These are phyloP conservation scores for Liolophura sinensis DNA, from an alignment of 1,140 invertebrate species.

Conservation along the genomic window DNA sequence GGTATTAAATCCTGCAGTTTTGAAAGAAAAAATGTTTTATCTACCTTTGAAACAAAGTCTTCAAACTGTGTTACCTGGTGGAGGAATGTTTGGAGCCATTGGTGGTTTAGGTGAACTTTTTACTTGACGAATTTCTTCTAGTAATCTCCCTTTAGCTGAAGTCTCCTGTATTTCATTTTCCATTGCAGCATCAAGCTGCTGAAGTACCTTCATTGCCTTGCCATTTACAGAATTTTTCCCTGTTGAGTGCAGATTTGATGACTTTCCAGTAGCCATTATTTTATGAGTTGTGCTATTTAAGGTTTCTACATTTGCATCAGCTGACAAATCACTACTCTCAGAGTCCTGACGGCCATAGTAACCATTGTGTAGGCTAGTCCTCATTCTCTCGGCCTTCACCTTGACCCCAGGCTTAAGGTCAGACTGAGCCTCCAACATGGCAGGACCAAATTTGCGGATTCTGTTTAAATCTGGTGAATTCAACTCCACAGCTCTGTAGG, in stretches of 20 bases:
- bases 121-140: neutral
- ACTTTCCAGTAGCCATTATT: too few relatives aligned
- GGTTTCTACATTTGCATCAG: too few relatives aligned
- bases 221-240: conserved; percentile 36
- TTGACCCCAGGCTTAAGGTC: neutral
- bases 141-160: too few relatives aligned
- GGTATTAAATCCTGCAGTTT: too few relatives aligned
- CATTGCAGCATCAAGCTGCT: conserved; percentile 52
- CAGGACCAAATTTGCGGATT: conserved; percentile 10
- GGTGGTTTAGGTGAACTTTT: neutral
- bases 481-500: conserved; percentile 7
- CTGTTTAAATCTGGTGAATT: conserved; percentile 15
- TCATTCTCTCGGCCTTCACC: neutral
- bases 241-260: too few relatives aligned
- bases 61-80: conserved; percentile 1
- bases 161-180: conserved; percentile 34
- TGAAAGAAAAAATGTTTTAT: too few relatives aligned
- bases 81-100: conserved; percentile 6
- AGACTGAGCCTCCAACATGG: conserved; percentile 15
- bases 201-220: conserved; percentile 40
- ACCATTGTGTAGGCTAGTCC: neutral
- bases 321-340: too few relatives aligned
- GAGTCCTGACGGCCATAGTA: too few relatives aligned
- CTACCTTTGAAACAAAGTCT: too few relatives aligned
- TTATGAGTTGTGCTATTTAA: too few relatives aligned